phyloP scores from a whole-genome alignment of 1,140 invertebrate genomes.

The Aphidius gifuensis region DNA sequence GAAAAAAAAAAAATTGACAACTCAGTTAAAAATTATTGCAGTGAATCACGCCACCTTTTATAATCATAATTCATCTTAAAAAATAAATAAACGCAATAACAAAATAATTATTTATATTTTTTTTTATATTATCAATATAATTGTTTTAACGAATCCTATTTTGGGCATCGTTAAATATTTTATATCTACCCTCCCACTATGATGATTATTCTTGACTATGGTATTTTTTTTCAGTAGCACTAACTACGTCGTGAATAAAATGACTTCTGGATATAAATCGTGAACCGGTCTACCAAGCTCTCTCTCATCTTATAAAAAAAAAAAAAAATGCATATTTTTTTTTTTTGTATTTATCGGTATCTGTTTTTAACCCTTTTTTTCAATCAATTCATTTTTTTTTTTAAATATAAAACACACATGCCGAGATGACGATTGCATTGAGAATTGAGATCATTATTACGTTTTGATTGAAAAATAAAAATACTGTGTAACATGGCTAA shows the following conservation, averaged over 20 bases:
- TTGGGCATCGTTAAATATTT: conserved; percentile 25
- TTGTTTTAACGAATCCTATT: conserved; percentile 16
- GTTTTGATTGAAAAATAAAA: conserved; percentile 6
- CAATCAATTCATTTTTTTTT: conserved; percentile 3
- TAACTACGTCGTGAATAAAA: conserved; percentile 28
- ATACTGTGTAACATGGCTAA: neutral
- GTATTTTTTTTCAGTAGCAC: conserved; percentile 13
- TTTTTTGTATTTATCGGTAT: neutral
- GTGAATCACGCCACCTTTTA: neutral
- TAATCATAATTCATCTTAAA: neutral
- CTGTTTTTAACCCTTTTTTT: neutral
- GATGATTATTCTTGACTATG: too few species aligned
- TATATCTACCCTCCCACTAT: neutral
- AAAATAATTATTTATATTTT: neutral
- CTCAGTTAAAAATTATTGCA: conserved; percentile 3
- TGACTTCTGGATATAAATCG: conserved; percentile 24
- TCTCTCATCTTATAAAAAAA: neutral
- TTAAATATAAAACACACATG: neutral
- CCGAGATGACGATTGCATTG: conserved; percentile 23
- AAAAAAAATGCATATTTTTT: conserved; percentile 1
- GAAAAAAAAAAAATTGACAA: neutral
- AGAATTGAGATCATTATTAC: conserved; percentile 28
- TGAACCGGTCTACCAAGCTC: conserved; percentile 17
- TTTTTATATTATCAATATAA: conserved; percentile 6
- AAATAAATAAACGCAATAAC: neutral